Evolutionary conservation across 1,140 invertebrate species (phyloP).

Genomic region (Heliconius congener): DNA sequence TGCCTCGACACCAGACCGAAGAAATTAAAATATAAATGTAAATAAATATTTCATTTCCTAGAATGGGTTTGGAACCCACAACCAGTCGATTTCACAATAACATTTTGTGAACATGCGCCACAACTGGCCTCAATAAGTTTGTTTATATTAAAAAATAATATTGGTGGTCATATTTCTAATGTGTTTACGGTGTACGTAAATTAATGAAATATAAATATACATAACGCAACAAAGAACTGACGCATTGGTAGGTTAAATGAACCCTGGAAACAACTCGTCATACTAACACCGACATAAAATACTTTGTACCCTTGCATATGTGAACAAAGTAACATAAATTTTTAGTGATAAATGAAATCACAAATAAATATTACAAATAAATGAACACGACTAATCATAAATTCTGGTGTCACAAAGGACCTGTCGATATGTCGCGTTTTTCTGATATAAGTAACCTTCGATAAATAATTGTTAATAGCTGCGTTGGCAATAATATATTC

Average conservation of each 20-base stretch:
- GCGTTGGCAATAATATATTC: not conserved
- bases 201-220: constrained; percentile 17
- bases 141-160: not conserved
- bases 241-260: constrained; percentile 33
- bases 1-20: no score
- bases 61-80: no score
- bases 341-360: not conserved
- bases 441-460: not conserved
- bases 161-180: not conserved
- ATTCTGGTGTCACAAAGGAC: not conserved
- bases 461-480: not conserved
- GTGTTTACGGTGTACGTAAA: not conserved
- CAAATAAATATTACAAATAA: not conserved
- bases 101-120: no score
- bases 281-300: constrained; percentile 24
- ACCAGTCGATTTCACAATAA: no score
- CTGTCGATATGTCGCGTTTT: not conserved
- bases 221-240: constrained; percentile 36
- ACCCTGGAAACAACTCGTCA: constrained; percentile 31
- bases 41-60: no score
- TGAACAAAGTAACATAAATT: constrained; percentile 13
- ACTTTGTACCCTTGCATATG: constrained; percentile 19
- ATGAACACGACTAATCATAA: not conserved
- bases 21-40: no score
- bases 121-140: no score